Evolutionary conservation across 92 coral and sea anemone genomes (phyloP).

Genomic region (Umimayanthus chanpuru): DNA sequence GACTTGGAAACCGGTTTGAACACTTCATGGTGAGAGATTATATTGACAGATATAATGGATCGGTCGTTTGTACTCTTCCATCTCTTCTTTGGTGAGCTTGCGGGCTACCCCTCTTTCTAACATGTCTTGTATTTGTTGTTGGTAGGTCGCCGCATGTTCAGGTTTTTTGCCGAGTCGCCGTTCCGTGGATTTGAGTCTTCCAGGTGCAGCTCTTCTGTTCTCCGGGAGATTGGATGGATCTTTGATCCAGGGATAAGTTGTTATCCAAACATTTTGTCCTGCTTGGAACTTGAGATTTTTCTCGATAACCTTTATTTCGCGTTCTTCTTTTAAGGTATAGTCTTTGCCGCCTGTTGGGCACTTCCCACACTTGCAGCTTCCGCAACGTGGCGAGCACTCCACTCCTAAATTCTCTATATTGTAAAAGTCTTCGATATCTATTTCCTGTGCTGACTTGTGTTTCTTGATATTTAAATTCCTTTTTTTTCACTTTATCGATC

Average conservation of each 20-base stretch:
- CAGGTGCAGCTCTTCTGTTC: conserved; percentile 25
- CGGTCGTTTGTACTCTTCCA: conserved; percentile 52
- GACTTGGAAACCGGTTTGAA: conserved; percentile 59
- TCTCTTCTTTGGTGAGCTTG: conserved; percentile 50
- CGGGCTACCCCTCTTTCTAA: conserved; percentile 46
- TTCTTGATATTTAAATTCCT: no score
- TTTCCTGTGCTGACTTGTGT: no score
- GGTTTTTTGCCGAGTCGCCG: conserved; percentile 6
- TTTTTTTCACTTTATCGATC: not conserved
- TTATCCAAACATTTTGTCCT: conserved; percentile 8
- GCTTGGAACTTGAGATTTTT: conserved; percentile 28
- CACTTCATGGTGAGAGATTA: conserved; percentile 65
- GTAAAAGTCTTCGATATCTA: conserved; percentile 22
- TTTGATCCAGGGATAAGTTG: conserved; percentile 24
- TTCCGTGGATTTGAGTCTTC: conserved; percentile 35
- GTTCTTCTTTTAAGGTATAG: conserved; percentile 39
- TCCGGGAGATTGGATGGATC: conserved; percentile 29
- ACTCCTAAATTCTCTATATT: conserved; percentile 32
- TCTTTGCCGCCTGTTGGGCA: conserved; percentile 37
- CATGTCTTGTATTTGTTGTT: conserved; percentile 60
- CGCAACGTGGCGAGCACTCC: conserved; percentile 23
- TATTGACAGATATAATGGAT: conserved; percentile 66
- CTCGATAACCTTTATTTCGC: conserved; percentile 31
- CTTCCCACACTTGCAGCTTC: conserved; percentile 47
- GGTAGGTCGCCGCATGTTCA: no score